A percentile compares a stretch with the other conserved stretches of the same genome.
Conservation (phyloP, 2,113 vertebrate genomes). For the Malaclemys terrapin region DNA sequence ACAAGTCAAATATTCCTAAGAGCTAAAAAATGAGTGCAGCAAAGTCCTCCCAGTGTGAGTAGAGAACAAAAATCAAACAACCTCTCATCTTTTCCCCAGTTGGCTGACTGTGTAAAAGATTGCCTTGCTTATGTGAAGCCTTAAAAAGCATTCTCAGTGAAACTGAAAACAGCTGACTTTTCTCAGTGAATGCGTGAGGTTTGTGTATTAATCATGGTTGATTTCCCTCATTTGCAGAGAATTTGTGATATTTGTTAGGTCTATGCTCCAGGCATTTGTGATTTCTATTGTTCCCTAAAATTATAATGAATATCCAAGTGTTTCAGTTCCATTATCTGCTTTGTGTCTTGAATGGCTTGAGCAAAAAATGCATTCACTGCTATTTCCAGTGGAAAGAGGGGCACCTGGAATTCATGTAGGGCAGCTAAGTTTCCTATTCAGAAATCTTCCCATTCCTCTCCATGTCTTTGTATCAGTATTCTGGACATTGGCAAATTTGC, state of each 20-base stretch:
- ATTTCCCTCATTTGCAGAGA: background rate
- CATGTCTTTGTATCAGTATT: background rate
- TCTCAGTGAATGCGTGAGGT: rapidly evolving
- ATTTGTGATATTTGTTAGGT: background rate
- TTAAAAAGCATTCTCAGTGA: background rate
- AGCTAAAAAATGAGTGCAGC: background rate
- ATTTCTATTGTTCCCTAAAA: background rate
- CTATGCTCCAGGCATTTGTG: background rate
- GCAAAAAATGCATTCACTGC: background rate
- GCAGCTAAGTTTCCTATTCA: background rate
- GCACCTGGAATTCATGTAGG: background rate
- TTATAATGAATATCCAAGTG: background rate
- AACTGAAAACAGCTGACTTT: background rate
- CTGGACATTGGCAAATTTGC: background rate
- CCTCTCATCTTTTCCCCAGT: background rate
- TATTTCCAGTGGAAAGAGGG: background rate
- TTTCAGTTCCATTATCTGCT: background rate
- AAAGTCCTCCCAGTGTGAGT: background rate
- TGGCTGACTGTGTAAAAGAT: background rate
- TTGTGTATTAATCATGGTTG: background rate
- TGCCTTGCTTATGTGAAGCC: background rate
- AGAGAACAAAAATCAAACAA: background rate
- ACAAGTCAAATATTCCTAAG: background rate
- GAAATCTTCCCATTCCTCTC: background rate
- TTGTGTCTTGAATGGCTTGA: background rate